phyloP scores from a whole-genome alignment of 1,140 invertebrate species.

The Lucilia cuprina region DNA sequence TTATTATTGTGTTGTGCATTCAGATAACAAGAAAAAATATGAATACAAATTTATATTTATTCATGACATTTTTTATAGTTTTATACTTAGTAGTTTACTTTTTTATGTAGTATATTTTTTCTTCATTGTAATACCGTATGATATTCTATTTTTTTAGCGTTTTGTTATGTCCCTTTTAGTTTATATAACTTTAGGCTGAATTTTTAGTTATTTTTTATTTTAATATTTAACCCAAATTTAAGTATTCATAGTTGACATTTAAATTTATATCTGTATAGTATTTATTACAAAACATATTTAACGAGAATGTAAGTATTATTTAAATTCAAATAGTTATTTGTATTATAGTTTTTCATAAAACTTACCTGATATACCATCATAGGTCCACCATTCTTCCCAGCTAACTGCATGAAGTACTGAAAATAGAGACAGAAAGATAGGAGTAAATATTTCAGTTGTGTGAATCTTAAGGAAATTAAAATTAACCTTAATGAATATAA shows the following conservation, averaged over 20 bases:
- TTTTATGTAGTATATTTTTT: not conserved
- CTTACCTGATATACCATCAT: conserved; percentile 91
- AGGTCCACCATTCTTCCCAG: conserved; percentile 95
- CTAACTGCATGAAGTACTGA: conserved; percentile 70
- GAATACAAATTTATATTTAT: not conserved
- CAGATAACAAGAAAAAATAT: not conserved
- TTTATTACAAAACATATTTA: not conserved
- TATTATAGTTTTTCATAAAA: not conserved
- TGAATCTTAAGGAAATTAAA: too few relatives aligned
- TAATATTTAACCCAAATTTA: conserved; percentile 4
- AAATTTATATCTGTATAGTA: not conserved
- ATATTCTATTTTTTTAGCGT: not conserved
- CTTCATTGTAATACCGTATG: not conserved
- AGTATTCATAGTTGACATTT: conserved; percentile 8
- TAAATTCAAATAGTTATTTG: not conserved
- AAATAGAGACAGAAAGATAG: conserved; percentile 40
- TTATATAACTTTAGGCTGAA: not conserved
- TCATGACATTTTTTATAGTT: not conserved
- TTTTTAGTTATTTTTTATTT: not conserved
- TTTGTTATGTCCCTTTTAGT: not conserved
- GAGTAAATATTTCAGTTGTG: not conserved
- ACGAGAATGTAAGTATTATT: not conserved
- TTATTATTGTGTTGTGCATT: not conserved
- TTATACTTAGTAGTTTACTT: not conserved
- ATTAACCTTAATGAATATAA: too few relatives aligned